Evolutionary conservation across 2,113 vertebrate genomes (phyloP), one percentile per base, ranked within the genome.

Genomic region (Corynorhinus townsendii): DNA sequence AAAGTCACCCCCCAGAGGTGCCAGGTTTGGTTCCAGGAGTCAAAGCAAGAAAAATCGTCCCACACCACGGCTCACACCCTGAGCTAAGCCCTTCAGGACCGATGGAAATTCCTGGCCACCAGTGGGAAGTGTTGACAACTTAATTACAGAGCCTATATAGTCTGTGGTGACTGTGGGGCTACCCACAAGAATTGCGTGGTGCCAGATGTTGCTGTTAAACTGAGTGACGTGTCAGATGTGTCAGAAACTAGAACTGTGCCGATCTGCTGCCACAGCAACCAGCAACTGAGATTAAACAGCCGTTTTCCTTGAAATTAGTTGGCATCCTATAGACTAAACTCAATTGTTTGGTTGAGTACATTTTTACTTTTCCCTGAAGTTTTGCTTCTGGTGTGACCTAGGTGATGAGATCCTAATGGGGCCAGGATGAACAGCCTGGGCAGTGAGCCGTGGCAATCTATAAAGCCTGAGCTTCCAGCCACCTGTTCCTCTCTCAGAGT

Each of bases 91-190:
- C 59, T 92, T 45, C 76, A 22, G 40, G 24, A 91, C n/a, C 0
- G 0, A 45, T 85, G 86, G 75, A 93, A 94, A 95, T 80, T 94
- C 82, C 62, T 92, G 88, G 33, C 93, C 88, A 86, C 91, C 24
- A 11, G 85, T 72, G 59, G 64, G 35, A 69, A 84, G 94, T 95
- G 95, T 17, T 97, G 95, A 97, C 79, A 96, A 95, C 94, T 95
- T 95, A 95, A 95, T 97, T 82, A 94, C n/a, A 2, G 22, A 84
- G 52, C 26, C 49, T 95, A 35, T 75, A 93, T 26, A 45, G 90
- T 89, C 86, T 91, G 92, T 17, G 75, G 94, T 93, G 62, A 81
- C 43, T 83, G 68, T 4, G 12, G 90, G 59, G 83, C 66, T 94
- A 86, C 94, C 95, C 88, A 92, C 69, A 94, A 47, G 89, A 89